Evolutionary conservation across 2,113 vertebrate species (phyloP).

Genomic region (Drymodes brunneopygia): DNA sequence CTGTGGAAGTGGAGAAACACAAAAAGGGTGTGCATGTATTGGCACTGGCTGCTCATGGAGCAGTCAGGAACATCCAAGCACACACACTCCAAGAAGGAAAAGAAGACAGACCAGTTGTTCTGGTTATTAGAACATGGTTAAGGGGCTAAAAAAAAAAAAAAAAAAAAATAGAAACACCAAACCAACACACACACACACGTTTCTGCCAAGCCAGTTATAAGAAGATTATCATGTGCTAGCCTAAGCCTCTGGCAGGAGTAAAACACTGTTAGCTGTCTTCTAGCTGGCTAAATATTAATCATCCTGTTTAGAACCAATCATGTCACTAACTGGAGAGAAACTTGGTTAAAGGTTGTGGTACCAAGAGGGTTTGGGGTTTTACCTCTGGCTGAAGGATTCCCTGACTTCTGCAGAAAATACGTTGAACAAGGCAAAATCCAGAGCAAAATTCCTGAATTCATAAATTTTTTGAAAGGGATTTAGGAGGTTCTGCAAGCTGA

Average conservation of each 20-base stretch:
- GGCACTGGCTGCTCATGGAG: neutral
- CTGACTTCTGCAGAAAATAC: neutral
- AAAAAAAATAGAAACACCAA: neutral
- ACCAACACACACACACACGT: neutral
- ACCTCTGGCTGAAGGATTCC: neutral
- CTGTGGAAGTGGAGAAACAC: neutral
- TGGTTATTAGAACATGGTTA: slow-evolving; percentile 40
- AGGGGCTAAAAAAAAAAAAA: neutral
- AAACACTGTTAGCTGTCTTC: slow-evolving; percentile 56
- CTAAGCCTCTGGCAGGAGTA: slow-evolving; percentile 53
- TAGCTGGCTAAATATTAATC: slow-evolving; percentile 61
- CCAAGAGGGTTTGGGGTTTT: neutral
- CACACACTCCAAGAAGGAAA: slow-evolving; percentile 5
- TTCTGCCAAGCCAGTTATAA: slow-evolving; percentile 60
- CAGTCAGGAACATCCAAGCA: slow-evolving; percentile 31
- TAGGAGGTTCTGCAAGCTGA: neutral
- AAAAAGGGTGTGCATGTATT: neutral
- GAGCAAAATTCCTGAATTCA: neutral
- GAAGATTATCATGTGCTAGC: slow-evolving; percentile 47
- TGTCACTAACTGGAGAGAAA: slow-evolving; percentile 25
- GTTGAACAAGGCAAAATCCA: neutral
- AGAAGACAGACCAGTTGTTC: slow-evolving; percentile 53
- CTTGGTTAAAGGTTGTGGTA: slow-evolving; percentile 38
- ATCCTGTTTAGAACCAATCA: slow-evolving; percentile 29
- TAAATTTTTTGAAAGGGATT: neutral